Evolutionary conservation across 2,113 vertebrate genomes (phyloP).

Genomic region (Phalacrocorax aristotelis): DNA sequence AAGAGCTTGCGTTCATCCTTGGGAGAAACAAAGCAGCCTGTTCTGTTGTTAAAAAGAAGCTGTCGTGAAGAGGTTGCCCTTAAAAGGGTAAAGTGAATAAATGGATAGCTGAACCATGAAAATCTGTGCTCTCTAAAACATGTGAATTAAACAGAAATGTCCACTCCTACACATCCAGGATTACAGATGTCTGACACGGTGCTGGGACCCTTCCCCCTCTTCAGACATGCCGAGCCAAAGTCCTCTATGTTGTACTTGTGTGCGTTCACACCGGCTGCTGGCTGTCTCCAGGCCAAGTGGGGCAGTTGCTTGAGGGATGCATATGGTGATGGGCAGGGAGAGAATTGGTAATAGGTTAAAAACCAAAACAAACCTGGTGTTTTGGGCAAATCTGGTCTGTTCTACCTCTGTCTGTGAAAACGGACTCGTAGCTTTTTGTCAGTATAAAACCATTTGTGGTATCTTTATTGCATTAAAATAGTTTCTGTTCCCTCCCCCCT

Average conservation of each 20-base stretch:
- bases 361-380: background rate
- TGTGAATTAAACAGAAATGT: background rate
- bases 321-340: background rate
- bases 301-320: background rate
- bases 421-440: background rate
- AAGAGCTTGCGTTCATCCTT: background rate
- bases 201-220: background rate
- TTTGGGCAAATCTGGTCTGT: background rate
- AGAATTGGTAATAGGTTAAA: background rate
- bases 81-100: conserved; percentile 40
- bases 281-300: background rate
- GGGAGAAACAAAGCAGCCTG: background rate
- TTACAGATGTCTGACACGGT: background rate
- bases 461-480: conserved; percentile 24
- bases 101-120: background rate
- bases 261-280: fast-evolving
- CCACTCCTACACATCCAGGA: background rate
- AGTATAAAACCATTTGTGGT: conserved; percentile 13
- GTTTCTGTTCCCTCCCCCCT: conserved; percentile 13
- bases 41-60: background rate
- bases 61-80: conserved; percentile 23
- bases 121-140: background rate
- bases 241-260: fast-evolving
- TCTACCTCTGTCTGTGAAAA: background rate
- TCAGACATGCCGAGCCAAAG: background rate